phyloP scores from a whole-genome alignment of 2,113 vertebrate species.

The Stictonetta naevosa region DNA sequence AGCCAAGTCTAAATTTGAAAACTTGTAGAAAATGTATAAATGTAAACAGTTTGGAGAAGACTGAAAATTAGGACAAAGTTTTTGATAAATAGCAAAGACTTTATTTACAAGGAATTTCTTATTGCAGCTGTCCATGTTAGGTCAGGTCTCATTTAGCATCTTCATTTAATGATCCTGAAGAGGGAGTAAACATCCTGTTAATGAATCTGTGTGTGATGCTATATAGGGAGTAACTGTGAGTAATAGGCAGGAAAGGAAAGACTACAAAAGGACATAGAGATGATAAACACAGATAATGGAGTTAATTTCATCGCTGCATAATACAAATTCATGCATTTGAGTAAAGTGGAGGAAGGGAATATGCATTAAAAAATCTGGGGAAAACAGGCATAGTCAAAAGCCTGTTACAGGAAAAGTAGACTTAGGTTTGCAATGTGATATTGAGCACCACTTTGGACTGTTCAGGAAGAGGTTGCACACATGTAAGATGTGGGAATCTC shows the following conservation, averaged over 20 bases:
- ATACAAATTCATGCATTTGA: not conserved
- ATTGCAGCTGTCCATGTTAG: slow-evolving; percentile 35
- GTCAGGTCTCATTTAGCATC: slow-evolving; percentile 53
- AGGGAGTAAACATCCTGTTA: slow-evolving; percentile 56
- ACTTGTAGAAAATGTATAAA: not conserved
- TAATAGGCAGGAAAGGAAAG: slow-evolving; percentile 18
- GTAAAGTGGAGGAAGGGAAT: not conserved
- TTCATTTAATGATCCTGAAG: slow-evolving; percentile 62
- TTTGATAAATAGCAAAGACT: slow-evolving; percentile 22
- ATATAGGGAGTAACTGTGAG: slow-evolving; percentile 17
- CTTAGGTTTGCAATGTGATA: not conserved
- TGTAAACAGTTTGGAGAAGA: not conserved
- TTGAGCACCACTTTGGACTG: not conserved
- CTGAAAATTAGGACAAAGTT: not conserved
- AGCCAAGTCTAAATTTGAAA: not conserved
- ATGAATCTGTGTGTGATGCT: slow-evolving; percentile 37
- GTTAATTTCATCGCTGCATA: not conserved
- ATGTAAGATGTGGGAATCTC: not conserved
- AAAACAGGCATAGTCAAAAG: not conserved
- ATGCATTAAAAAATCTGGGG: not conserved
- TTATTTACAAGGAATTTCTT: slow-evolving; percentile 6
- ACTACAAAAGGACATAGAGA: not conserved
- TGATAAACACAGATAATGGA: slow-evolving; percentile 27
- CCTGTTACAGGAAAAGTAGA: not conserved
- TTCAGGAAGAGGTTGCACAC: not conserved